Base-by-base conservation (phyloP, 2,888 invertebrate species). In the Ectemnius continuus region DNA sequence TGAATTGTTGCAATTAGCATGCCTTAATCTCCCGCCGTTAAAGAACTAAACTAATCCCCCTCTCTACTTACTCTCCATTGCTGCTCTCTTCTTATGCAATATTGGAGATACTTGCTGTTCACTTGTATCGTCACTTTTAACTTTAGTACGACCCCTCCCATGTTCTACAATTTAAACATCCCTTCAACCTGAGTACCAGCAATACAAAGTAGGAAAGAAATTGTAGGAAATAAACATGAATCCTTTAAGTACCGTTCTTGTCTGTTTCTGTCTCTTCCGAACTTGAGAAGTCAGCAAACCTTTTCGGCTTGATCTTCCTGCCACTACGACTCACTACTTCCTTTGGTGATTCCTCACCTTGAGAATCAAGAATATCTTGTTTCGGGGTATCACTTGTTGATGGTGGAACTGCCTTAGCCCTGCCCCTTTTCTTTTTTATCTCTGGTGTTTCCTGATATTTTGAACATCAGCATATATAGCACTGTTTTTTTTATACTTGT, bases 241-340 rank as follows among this genome's bases (percentile, higher is more conserved):
- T 52, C 26, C 26, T 16, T 26, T 63, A 74, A 16, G 36, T 82
- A 88, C 86, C 87, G 78, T 80, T 87, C 75, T 85, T 88, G 13
- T 85, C 83, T 16, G 70, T 23, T 6, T 91, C 90, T 6, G 87
- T 82, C 69, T 88, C 87, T 78, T 91, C 91, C 3, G 88, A 88
- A 73, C 87, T 87, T 47, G 86, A 88, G 60, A 87, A 89, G 70
- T 91, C 91, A 14, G 90, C 88, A 70, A 89, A 91, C 36, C 90
- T 87, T 90, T 94, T 95, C 0, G 95, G 95, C 80, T 95, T 94
- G 74, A 96, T 94, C 90, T 95, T 95, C 66, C 96, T 92, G 0
- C 95, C 95, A 84, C 95, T 95, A 71, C 95, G 93, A 87, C 95
- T 94, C 11, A 94, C 93, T 26, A 94, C 89, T 86, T 94, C 93